Percentiles rank a stretch among this genome's conserved stretches.
Evolutionary conservation across 2,113 vertebrate species (phyloP).

Genomic region (Cyphomyrus discorhynchus): DNA sequence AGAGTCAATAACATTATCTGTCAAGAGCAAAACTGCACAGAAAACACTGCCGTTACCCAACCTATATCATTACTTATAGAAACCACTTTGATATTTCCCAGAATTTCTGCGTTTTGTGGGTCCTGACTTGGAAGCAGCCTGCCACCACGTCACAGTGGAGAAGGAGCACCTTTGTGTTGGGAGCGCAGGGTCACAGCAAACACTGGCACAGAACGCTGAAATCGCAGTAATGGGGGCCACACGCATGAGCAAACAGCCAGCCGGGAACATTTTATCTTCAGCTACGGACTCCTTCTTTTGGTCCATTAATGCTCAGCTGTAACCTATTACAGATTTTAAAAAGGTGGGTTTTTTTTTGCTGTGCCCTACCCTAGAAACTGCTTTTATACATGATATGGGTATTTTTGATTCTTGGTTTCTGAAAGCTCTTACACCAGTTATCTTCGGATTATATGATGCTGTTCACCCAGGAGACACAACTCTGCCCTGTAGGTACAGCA

Average conservation of each 20-base stretch:
- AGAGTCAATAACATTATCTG: not conserved
- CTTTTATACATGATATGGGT: not conserved
- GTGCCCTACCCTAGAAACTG: not conserved
- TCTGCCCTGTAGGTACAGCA: not conserved
- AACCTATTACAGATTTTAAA: not conserved
- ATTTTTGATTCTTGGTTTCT: not conserved
- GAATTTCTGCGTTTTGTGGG: not conserved
- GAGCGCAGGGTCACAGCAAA: not conserved
- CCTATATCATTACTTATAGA: not conserved
- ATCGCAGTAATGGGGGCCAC: not conserved
- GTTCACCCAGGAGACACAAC: not conserved
- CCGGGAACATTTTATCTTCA: not conserved
- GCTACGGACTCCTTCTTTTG: not conserved
- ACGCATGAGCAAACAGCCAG: not conserved
- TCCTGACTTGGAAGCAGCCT: not conserved
- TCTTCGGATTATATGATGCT: not conserved
- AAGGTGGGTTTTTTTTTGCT: not conserved
- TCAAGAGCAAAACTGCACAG: not conserved
- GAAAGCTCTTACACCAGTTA: not conserved
- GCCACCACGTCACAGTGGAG: not conserved
- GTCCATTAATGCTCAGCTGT: not conserved
- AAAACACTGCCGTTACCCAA: not conserved
- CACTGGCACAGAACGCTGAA: not conserved
- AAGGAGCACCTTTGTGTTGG: not conserved
- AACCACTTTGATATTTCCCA: not conserved